Evolutionary conservation across 2,113 vertebrate genomes (phyloP), one percentile per base, ranked within the genome.

Genomic region (Anolis sagrei): DNA sequence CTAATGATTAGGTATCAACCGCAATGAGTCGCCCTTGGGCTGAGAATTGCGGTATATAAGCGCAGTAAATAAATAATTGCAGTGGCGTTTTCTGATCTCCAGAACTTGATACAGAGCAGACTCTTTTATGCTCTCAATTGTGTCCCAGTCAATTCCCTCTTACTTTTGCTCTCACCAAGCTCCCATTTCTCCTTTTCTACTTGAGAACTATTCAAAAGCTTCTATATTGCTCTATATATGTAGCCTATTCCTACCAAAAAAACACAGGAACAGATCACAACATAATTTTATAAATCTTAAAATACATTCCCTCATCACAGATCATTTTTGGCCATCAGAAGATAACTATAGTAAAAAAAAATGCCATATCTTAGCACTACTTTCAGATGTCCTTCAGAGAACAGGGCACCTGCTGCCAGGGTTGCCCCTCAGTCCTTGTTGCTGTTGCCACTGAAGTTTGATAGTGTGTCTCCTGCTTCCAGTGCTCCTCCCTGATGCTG

Each of bases 401-500:
- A 66, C 13, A 8, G 8, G 54, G 36, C 10, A 25, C 8, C 36
- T 32, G 29, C 18, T 72, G 23, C 61, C 23, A 19, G 49, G 4
- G 25, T 11, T 18, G 39, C 39, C 19, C 19, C 44, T 69, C 75
- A 29, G 27, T 11, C 36, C 9, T 75, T 29, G 83, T 27, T 64
- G 21, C 39, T 27, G 61, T 4, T 44, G 54, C 14, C 9, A 51
- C 32, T 51, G 48, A 76, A 8, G 21, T 58, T 25, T 51, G 2
- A 7, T 13, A 1, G 77, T 69, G 36, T 1, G 1, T 0, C 0
- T 27, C 8, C 11, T 10, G 14, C 76, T 73, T 84, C 68, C 93
- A 99, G 98, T 99, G 98, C 81, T 98, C 98, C 74, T 98, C 97
- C 0, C 91, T 99, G 88, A 99, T 99, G 98, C 94, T 99, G 86